A percentile compares a stretch with the other conserved stretches of the same genome.
These are phyloP conservation scores for Gavialis gangeticus DNA, from an alignment of 2,113 vertebrate genomes.

Conservation along the genomic window DNA sequence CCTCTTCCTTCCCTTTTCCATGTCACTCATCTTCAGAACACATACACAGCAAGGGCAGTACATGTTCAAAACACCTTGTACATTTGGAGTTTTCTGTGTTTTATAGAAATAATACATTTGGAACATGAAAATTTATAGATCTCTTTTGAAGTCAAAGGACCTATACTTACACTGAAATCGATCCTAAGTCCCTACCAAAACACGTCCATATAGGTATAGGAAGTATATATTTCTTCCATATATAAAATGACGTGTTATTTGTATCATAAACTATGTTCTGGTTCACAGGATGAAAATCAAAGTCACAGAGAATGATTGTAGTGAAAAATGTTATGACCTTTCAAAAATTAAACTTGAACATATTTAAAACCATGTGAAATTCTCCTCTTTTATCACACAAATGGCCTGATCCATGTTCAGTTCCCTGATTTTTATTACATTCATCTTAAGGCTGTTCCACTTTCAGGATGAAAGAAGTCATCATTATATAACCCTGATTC, in stretches of 20 bases:
- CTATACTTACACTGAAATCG: neutral
- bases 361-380: neutral
- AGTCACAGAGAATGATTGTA: neutral
- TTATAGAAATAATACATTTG: neutral
- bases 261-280: neutral
- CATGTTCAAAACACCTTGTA: neutral
- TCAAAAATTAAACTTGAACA: neutral
- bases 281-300: neutral
- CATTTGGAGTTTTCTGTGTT: neutral
- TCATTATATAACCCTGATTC: neutral
- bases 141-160: neutral
- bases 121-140: neutral
- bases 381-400: neutral
- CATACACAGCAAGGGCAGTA: neutral
- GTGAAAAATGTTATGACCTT: neutral
- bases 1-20: neutral
- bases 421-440: neutral
- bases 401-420: neutral
- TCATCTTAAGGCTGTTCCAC: neutral
- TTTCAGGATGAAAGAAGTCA: neutral
- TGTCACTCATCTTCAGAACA: neutral
- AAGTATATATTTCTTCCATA: neutral
- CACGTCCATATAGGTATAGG: neutral
- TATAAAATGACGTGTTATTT: neutral
- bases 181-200: neutral